Evolutionary conservation across 2,888 invertebrate species (phyloP).

Genomic region (Tridacna gigas): DNA sequence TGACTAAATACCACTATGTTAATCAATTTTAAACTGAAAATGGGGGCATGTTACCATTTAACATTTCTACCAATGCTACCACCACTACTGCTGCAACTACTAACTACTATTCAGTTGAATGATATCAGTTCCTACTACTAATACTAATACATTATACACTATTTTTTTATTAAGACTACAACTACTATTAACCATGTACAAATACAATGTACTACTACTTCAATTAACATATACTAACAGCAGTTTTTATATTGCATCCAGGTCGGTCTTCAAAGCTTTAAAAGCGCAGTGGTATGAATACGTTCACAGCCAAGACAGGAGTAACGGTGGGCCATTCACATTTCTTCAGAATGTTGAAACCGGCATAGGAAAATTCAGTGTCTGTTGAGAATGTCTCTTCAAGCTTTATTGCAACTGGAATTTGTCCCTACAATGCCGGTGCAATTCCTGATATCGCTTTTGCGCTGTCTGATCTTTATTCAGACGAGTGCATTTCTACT

Average conservation of each 20-base stretch:
- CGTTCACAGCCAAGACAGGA: constrained; percentile 33
- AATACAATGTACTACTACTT: not conserved
- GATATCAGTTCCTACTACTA: no score
- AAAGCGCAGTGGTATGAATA: constrained; percentile 30
- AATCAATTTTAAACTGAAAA: no score
- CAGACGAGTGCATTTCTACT: not conserved
- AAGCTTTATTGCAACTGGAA: constrained; percentile 53
- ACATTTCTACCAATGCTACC: no score
- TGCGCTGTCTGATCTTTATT: constrained; percentile 24
- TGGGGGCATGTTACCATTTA: no score
- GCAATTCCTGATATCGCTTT: constrained; percentile 42
- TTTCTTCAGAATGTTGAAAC: constrained; percentile 25
- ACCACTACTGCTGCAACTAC: no score
- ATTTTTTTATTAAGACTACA: no score
- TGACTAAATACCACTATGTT: no score
- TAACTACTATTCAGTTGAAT: no score
- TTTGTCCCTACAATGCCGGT: constrained; percentile 47
- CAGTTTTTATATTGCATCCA: constrained; percentile 6
- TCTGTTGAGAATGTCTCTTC: constrained; percentile 21
- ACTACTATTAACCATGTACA: no score
- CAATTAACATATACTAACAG: not conserved
- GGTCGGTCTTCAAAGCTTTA: constrained; percentile 38
- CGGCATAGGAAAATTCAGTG: constrained; percentile 37
- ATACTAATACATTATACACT: no score
- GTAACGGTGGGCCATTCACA: constrained; percentile 30